phyloP scores from a whole-genome alignment of 2,113 vertebrate genomes.

The Brachyistius frenatus region DNA sequence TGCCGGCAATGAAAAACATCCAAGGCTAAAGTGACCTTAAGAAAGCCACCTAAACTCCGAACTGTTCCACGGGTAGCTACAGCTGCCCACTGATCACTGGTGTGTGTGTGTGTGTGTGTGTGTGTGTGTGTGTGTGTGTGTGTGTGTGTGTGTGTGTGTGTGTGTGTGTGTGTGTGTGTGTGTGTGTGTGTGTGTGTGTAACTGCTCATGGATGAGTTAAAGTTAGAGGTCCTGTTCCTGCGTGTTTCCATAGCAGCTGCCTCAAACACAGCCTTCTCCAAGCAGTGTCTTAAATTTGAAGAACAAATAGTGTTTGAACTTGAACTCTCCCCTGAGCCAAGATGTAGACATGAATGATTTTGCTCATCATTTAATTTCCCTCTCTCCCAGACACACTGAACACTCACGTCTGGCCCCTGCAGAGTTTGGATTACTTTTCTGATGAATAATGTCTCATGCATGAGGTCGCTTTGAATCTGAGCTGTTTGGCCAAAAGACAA shows the following conservation, averaged over 20 bases:
- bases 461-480: slow-evolving; percentile 32
- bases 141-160: no score
- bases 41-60: no score
- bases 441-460: slow-evolving; percentile 64
- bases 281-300: slow-evolving; percentile 33
- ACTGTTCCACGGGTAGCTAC: no score
- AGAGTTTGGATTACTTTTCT: slow-evolving; percentile 67
- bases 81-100: no score
- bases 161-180: no score
- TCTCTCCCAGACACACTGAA: slow-evolving; percentile 55
- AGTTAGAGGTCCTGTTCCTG: no score
- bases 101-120: no score
- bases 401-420: slow-evolving; percentile 41
- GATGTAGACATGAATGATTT: slow-evolving; percentile 52
- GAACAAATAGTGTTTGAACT: slow-evolving; percentile 30
- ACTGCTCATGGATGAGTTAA: no score
- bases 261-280: slow-evolving; percentile 30
- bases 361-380: slow-evolving; percentile 58
- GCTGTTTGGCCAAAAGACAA: slow-evolving; percentile 49
- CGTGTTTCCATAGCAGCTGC: slow-evolving; percentile 22
- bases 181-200: no score
- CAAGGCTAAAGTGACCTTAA: no score
- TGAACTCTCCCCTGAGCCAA: slow-evolving; percentile 35
- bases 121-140: no score
- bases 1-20: no score